Evolutionary conservation across 2,888 invertebrate species (phyloP).

Genomic region (Lomographa bimaculata): DNA sequence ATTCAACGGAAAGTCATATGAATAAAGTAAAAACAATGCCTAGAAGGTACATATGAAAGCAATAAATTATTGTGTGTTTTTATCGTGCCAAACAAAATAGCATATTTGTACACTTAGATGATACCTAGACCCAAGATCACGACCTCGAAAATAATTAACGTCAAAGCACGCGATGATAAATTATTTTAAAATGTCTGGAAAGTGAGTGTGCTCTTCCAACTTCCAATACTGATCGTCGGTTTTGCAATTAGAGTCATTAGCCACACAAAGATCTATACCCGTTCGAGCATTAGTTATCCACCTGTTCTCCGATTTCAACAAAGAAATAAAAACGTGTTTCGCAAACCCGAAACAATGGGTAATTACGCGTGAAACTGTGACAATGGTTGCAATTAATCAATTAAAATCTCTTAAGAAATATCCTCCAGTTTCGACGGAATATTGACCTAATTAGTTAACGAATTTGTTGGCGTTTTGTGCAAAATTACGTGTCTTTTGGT

Average conservation of each 20-base stretch:
- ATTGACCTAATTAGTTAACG: conserved; percentile 24
- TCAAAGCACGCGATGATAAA: too few relatives aligned
- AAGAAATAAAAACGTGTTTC: conserved; percentile 29
- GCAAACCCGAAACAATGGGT: conserved; percentile 37
- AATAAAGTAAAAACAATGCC: too few relatives aligned
- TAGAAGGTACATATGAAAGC: too few relatives aligned
- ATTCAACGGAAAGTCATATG: too few relatives aligned
- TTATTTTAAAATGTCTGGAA: too few relatives aligned
- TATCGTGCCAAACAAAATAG: too few relatives aligned
- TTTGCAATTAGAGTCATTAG: conserved; percentile 1
- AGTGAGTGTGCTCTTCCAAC: too few relatives aligned
- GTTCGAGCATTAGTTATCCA: neutral
- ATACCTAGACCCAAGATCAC: too few relatives aligned
- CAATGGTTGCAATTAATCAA: conserved; percentile 36
- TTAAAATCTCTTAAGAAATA: conserved; percentile 40
- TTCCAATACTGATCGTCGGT: neutral
- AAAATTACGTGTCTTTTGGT: conserved; percentile 3
- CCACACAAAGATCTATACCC: neutral
- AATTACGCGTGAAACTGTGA: conserved; percentile 37
- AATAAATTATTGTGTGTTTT: too few relatives aligned
- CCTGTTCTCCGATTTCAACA: conserved; percentile 13
- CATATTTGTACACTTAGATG: too few relatives aligned
- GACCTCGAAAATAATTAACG: too few relatives aligned
- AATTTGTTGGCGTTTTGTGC: conserved; percentile 8
- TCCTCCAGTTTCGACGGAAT: conserved; percentile 14